A percentile compares a stretch with the other conserved stretches of the same genome.
These are phyloP conservation scores for Drosophila navojoa DNA, from an alignment of 1,140 invertebrate genomes.

Conservation along the genomic window DNA sequence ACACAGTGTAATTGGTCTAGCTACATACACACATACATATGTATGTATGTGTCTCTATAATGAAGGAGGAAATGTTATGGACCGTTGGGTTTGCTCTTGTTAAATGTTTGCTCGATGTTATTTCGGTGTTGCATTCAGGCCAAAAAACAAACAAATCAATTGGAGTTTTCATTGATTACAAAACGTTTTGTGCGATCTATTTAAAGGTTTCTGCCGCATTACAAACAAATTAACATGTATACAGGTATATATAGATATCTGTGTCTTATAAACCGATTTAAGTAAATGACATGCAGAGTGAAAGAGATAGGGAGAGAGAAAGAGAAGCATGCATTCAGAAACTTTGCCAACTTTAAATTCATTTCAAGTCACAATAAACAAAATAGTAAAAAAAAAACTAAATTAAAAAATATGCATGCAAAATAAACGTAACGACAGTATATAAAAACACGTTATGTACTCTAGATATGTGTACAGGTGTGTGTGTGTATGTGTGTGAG, in stretches of 20 bases:
- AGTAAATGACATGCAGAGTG: neutral
- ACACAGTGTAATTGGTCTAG: neutral
- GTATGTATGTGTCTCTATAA: neutral
- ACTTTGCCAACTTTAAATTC: constrained; percentile 35
- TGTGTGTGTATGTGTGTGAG: neutral
- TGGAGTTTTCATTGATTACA: constrained; percentile 44
- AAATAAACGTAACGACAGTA: neutral
- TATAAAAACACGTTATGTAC: too few relatives aligned
- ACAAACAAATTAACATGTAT: neutral
- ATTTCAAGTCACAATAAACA: constrained; percentile 31
- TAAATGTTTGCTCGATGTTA: too few relatives aligned
- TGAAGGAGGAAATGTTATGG: constrained; percentile 32
- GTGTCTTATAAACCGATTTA: neutral
- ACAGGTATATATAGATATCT: too few relatives aligned
- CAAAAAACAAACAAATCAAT: constrained; percentile 6
- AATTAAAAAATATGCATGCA: neutral
- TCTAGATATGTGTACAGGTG: neutral
- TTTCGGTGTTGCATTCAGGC: neutral
- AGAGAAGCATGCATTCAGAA: constrained; percentile 13
- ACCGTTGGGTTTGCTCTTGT: constrained; percentile 34
- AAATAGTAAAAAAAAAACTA: constrained; percentile 7
- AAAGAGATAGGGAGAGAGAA: too few relatives aligned
- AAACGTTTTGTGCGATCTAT: constrained; percentile 62
- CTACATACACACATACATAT: too few relatives aligned
- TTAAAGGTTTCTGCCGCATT: constrained; percentile 39